These are phyloP conservation scores for Pavo muticus DNA, from an alignment of 2,113 vertebrate genomes.

Conservation along the genomic window DNA sequence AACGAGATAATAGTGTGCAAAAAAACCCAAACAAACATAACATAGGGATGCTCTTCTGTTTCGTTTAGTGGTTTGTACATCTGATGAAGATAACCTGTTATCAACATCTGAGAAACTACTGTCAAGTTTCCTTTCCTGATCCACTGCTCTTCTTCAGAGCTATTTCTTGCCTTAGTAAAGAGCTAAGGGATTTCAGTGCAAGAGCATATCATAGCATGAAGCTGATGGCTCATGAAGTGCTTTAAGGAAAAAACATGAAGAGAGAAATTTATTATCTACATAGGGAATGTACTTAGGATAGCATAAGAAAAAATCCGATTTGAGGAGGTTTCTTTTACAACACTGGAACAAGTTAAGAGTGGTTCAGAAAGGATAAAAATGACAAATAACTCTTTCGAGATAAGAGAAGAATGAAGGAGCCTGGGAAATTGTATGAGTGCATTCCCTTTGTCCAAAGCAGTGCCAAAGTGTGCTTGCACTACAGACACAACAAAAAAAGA, in stretches of 20 bases:
- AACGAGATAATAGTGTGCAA: neutral
- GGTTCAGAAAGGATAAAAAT: neutral
- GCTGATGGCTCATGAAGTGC: neutral
- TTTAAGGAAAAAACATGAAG: neutral
- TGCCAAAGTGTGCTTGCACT: neutral
- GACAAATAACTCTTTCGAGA: neutral
- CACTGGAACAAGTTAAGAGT: neutral
- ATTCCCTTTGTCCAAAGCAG: neutral
- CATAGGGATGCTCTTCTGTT: neutral
- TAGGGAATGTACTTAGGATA: neutral
- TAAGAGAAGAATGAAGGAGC: neutral
- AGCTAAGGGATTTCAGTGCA: neutral
- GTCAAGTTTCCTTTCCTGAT: neutral
- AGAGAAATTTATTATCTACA: neutral
- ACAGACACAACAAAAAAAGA: neutral
- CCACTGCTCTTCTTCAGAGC: neutral
- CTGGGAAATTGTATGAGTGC: neutral
- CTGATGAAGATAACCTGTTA: neutral
- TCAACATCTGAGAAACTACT: neutral
- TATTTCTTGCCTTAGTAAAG: neutral
- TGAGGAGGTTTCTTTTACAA: neutral
- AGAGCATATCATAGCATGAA: neutral
- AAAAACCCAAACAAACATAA: neutral
- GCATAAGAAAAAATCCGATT: neutral
- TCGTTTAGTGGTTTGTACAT: neutral